phyloP scores from a whole-genome alignment of 30 jellyfish, hydroid and myxozoan genomes.

The Pelagia noctiluca region DNA sequence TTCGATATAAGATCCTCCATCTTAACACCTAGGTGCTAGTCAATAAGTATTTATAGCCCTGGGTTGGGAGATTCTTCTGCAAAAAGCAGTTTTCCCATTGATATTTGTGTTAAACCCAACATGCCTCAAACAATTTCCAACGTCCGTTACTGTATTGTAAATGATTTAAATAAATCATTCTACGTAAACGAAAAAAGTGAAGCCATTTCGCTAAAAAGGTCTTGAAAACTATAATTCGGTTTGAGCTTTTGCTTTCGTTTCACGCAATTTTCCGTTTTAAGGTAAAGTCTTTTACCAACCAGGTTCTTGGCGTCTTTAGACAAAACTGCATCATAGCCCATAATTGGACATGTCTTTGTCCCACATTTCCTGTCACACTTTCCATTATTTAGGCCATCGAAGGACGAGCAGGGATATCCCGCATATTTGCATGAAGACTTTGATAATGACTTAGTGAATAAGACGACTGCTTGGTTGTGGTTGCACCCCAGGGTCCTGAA shows the following conservation, averaged over 20 bases:
- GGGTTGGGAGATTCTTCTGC: no score
- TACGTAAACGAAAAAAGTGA: slow-evolving; percentile 6
- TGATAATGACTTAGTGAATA: slow-evolving; percentile 59
- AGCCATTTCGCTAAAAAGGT: not conserved
- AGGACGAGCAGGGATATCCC: slow-evolving; percentile 63
- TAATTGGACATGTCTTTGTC: slow-evolving; percentile 47
- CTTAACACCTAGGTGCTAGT: no score
- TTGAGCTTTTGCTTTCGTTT: not conserved
- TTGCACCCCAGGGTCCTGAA: slow-evolving; percentile 70
- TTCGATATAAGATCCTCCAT: no score
- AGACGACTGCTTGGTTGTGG: slow-evolving; percentile 68
- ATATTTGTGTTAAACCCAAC: no score
- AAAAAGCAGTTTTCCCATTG: no score
- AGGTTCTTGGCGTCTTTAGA: not conserved
- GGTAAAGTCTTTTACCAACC: slow-evolving; percentile 36
- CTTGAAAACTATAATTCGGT: not conserved
- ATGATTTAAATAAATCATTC: no score
- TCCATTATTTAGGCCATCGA: slow-evolving; percentile 46
- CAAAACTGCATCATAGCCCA: slow-evolving; percentile 63
- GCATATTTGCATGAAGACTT: slow-evolving; percentile 34
- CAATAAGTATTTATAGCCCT: no score
- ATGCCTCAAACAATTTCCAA: no score
- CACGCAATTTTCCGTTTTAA: slow-evolving; percentile 49
- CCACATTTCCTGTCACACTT: slow-evolving; percentile 38
- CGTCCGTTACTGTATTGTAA: no score